These are phyloP conservation scores for Frankliniella intonsa DNA, from an alignment of 2,888 invertebrate genomes.

Conservation along the genomic window DNA sequence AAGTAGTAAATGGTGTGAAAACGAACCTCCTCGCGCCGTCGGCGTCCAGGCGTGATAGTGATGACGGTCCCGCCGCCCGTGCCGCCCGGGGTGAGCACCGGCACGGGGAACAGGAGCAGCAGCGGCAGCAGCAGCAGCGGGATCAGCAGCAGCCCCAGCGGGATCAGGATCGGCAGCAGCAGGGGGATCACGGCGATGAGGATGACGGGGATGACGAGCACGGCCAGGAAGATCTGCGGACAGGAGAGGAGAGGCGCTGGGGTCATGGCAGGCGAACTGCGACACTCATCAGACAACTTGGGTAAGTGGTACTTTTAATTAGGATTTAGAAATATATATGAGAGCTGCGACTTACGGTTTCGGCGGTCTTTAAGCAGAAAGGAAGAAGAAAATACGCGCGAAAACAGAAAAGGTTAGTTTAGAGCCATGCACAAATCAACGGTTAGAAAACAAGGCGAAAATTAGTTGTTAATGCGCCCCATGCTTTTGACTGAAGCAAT, in stretches of 20 bases:
- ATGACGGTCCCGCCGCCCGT: slow-evolving; percentile 9
- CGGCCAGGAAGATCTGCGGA: slow-evolving; percentile 9
- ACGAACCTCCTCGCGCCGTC: neutral
- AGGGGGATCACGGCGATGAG: slow-evolving; percentile 3
- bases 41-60: slow-evolving; percentile 1
- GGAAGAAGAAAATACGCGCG: neutral
- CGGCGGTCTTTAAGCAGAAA: slow-evolving; percentile 15
- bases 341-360: neutral
- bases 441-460: too few species aligned
- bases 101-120: slow-evolving; percentile 23
- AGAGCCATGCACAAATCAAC: neutral
- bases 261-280: neutral
- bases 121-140: slow-evolving; percentile 8
- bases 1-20: too few species aligned
- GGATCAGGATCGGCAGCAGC: slow-evolving; percentile 21
- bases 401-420: slow-evolving; percentile 4
- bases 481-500: too few species aligned
- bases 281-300: neutral
- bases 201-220: slow-evolving; percentile 7
- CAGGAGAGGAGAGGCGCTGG: neutral
- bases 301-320: too few species aligned
- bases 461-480: too few species aligned
- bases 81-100: slow-evolving; percentile 6
- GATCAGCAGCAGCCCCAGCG: neutral
- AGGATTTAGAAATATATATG: too few species aligned